Conservation (phyloP, 2,113 vertebrate species). For the Cyanocitta stelleri region DNA sequence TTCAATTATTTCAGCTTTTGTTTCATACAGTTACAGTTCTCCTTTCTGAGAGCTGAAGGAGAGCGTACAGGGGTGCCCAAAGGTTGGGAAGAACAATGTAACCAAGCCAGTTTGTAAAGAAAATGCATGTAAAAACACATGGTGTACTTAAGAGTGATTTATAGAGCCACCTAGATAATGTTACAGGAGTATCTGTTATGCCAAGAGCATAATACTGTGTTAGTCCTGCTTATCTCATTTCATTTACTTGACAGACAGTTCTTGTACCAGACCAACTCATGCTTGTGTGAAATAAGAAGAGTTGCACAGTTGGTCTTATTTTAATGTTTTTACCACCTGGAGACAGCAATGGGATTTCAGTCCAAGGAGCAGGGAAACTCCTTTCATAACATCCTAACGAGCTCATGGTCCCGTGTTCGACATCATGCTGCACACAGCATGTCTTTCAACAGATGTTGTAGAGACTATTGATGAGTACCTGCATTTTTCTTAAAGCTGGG, state of each 20-base stretch:
- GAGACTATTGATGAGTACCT: background rate
- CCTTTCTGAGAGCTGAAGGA: background rate
- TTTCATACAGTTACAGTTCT: background rate
- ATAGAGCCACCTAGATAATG: constrained; percentile 33
- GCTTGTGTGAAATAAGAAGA: background rate
- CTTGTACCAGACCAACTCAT: background rate
- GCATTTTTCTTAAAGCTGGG: background rate
- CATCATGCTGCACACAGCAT: background rate
- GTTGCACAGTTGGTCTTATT: background rate
- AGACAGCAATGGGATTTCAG: background rate
- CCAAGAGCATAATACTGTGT: constrained; percentile 11
- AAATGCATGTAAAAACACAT: background rate
- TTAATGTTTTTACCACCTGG: constrained; percentile 36
- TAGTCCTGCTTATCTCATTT: constrained; percentile 41
- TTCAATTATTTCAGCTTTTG: background rate
- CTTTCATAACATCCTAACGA: background rate
- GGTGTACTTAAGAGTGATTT: constrained; percentile 10
- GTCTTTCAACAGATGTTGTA: background rate
- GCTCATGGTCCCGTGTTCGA: background rate
- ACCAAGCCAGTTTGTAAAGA: background rate
- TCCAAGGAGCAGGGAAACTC: background rate
- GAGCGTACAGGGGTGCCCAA: background rate
- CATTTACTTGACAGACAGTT: constrained; percentile 18
- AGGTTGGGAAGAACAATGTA: background rate
- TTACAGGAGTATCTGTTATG: background rate